Conservation (phyloP, 37 sponge, comb jelly and placozoan genomes). For the Halichondria panicea region DNA sequence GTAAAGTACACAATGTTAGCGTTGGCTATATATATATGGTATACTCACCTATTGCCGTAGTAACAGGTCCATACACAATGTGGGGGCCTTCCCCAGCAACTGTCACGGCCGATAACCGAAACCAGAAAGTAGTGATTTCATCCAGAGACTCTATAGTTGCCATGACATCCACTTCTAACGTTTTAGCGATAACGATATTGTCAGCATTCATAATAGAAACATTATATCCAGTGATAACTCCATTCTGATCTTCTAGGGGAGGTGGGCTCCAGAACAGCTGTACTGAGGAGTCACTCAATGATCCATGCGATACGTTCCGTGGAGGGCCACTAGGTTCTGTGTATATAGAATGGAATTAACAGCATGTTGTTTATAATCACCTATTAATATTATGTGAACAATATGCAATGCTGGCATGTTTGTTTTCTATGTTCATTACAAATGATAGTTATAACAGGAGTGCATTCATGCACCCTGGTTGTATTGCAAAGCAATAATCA, state of each 20-base stretch:
- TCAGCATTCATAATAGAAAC: neutral
- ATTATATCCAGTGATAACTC: conserved; percentile 1
- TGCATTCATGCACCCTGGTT: no score
- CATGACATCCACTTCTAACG: no score
- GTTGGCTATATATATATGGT: no score
- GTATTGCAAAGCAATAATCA: no score
- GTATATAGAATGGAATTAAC: neutral
- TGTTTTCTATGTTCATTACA: no score
- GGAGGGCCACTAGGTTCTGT: neutral
- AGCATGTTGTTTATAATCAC: neutral
- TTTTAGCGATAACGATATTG: neutral
- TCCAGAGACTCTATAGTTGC: neutral
- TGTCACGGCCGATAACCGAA: conserved; percentile 14
- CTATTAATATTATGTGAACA: no score
- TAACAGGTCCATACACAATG: neutral
- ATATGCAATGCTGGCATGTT: no score
- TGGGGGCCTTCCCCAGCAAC: neutral
- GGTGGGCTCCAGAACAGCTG: conserved; percentile 26
- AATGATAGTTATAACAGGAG: no score
- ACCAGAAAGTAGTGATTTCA: conserved; percentile 11
- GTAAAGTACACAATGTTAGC: no score
- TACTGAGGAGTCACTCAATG: neutral
- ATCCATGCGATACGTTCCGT: no score
- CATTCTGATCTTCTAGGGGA: conserved; percentile 12
- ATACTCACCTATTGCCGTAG: neutral